phyloP scores from a whole-genome alignment of 2,888 invertebrate genomes.

The Arctia plantaginis region DNA sequence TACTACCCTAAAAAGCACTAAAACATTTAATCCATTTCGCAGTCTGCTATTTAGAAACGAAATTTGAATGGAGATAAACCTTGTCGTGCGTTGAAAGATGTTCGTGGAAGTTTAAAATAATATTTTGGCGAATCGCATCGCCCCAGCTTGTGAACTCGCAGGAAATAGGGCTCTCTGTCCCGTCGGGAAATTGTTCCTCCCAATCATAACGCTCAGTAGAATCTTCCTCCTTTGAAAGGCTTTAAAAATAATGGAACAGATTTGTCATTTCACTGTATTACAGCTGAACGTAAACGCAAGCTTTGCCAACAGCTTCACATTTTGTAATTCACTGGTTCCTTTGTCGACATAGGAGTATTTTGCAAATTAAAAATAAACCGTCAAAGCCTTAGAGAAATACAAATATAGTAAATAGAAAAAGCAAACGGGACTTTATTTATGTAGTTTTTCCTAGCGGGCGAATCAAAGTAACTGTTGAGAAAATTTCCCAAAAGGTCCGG shows the following conservation, averaged over 20 bases:
- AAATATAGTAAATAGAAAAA: conserved; percentile 35
- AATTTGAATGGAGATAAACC: conserved; percentile 63
- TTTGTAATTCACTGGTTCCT: conserved; percentile 50
- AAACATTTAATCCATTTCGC: conserved; percentile 46
- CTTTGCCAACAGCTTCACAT: conserved; percentile 52
- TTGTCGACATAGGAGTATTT: conserved; percentile 16
- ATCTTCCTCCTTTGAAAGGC: conserved; percentile 76
- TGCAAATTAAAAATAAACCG: conserved; percentile 19
- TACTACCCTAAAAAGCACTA: conserved; percentile 34
- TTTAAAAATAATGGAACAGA: conserved; percentile 77
- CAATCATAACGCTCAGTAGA: conserved; percentile 81
- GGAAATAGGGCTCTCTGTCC: conserved; percentile 84
- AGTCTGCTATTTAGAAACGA: conserved; percentile 42
- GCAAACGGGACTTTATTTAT: conserved; percentile 37
- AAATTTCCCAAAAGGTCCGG: conserved; percentile 67
- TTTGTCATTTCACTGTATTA: conserved; percentile 75
- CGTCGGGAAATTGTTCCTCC: conserved; percentile 83
- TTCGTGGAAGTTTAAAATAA: conserved; percentile 82
- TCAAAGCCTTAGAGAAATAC: conserved; percentile 23
- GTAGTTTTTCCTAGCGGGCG: conserved; percentile 52
- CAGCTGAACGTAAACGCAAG: conserved; percentile 61
- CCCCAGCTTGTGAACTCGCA: conserved; percentile 69
- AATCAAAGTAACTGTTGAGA: conserved; percentile 68
- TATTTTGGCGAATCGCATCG: conserved; percentile 77
- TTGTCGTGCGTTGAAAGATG: conserved; percentile 76